Conservation (phyloP, 2,797 vertebrate genomes). For the Bradypus variegatus region DNA sequence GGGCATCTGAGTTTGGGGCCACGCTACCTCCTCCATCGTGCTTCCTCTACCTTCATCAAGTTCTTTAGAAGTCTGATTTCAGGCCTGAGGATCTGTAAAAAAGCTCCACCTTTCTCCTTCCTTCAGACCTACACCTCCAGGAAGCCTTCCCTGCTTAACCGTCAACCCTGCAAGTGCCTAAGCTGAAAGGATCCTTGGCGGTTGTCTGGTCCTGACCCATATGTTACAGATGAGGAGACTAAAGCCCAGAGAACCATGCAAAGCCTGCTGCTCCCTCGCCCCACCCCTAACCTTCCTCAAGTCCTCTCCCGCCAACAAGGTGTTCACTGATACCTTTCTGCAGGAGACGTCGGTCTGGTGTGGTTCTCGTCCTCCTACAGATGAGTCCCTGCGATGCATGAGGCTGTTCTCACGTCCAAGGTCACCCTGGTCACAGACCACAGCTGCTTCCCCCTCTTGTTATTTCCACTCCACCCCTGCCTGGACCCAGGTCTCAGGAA, state of each 20-base stretch:
- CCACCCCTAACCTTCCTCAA: not conserved
- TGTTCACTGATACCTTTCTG: not conserved
- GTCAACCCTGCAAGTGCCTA: not conserved
- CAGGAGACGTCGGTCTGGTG: not conserved
- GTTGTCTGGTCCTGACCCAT: not conserved
- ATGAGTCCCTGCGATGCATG: no score
- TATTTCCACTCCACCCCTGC: not conserved
- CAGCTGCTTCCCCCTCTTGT: not conserved
- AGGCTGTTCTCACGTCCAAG: not conserved
- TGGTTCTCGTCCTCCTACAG: not conserved
- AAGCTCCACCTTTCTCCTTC: not conserved
- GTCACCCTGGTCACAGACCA: not conserved
- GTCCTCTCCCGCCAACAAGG: not conserved
- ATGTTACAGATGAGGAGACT: not conserved
- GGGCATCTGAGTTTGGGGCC: not conserved
- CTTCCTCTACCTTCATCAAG: not conserved
- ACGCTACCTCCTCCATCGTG: no score
- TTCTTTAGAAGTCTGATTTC: not conserved
- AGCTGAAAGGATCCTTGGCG: not conserved
- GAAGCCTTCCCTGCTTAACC: not conserved
- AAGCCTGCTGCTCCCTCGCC: not conserved
- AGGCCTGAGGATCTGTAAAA: not conserved
- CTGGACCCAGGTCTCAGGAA: not conserved
- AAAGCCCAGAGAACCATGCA: not conserved
- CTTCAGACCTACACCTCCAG: not conserved